Evolutionary conservation across 2,797 vertebrate genomes (phyloP).

Genomic region (Denticeps clupeoides): DNA sequence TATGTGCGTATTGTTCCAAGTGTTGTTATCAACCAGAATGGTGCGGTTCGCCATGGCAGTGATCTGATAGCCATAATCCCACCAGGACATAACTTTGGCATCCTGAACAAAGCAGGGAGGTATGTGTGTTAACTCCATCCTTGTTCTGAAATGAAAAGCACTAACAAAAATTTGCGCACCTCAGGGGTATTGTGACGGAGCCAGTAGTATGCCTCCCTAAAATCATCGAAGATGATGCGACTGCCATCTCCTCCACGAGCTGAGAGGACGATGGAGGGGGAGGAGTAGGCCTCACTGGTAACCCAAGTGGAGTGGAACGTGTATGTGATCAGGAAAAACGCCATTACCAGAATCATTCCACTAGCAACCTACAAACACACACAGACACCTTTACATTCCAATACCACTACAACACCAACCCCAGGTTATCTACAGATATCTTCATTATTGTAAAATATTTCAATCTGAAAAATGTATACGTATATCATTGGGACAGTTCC

Average conservation of each 20-base stretch:
- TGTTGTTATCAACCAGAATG: slow-evolving; percentile 97
- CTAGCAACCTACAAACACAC: slow-evolving; percentile 74
- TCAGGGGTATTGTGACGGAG: slow-evolving; percentile 96
- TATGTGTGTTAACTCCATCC: neutral
- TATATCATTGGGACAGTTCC: too few relatives aligned
- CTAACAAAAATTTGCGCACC: slow-evolving; percentile 35
- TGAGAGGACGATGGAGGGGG: slow-evolving; percentile 90
- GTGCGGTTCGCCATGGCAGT: slow-evolving; percentile 98
- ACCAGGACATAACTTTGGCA: slow-evolving; percentile 99
- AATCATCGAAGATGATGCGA: slow-evolving; percentile 97
- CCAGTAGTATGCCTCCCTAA: slow-evolving; percentile 98
- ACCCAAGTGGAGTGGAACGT: slow-evolving; percentile 99
- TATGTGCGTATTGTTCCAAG: slow-evolving; percentile 98
- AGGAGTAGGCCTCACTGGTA: slow-evolving; percentile 96
- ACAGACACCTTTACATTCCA: neutral
- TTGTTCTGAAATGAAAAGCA: neutral
- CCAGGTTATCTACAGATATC: too few relatives aligned
- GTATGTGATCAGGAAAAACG: slow-evolving; percentile 96
- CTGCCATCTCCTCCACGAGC: slow-evolving; percentile 91
- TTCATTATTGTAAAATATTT: too few relatives aligned
- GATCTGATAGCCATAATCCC: slow-evolving; percentile 99
- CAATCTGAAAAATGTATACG: too few relatives aligned
- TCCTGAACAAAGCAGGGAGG: slow-evolving; percentile 56
- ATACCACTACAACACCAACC: too few relatives aligned
- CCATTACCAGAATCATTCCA: slow-evolving; percentile 98